These are phyloP conservation scores for Sphaeridia pumilis DNA, from an alignment of 2,888 invertebrate species.

Conservation along the genomic window DNA sequence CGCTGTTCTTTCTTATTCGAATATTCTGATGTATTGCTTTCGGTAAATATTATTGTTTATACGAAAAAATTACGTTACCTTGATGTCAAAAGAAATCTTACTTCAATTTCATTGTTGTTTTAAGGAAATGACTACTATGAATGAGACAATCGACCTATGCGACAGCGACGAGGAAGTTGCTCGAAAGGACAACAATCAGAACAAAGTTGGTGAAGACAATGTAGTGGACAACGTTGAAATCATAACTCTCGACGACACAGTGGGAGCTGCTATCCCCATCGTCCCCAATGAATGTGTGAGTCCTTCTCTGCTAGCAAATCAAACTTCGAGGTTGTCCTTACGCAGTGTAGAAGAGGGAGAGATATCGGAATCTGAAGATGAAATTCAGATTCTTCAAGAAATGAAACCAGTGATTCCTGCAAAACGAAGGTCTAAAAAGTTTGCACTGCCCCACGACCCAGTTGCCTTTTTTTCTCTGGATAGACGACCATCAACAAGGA, in stretches of 20 bases:
- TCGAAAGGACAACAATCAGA: background rate
- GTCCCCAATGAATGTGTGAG: background rate
- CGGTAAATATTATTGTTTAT: too few relatives aligned
- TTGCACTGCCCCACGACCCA: background rate
- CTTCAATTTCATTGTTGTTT: too few relatives aligned
- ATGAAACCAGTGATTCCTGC: background rate
- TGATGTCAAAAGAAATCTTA: too few relatives aligned
- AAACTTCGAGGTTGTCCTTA: too few relatives aligned
- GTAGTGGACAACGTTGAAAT: background rate
- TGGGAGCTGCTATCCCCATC: background rate
- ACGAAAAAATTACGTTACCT: too few relatives aligned
- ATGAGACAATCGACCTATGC: constrained; percentile 8
- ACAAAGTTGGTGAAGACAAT: background rate
- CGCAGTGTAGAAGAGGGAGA: constrained; percentile 1
- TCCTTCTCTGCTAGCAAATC: background rate
- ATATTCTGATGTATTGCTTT: too few relatives aligned
- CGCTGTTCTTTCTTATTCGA: too few relatives aligned
- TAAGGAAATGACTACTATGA: too few relatives aligned
- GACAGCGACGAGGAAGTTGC: constrained; percentile 3
- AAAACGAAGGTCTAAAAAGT: background rate
- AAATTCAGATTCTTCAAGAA: constrained; percentile 8
- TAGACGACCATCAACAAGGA: background rate
- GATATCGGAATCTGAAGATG: background rate
- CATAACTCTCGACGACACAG: constrained; percentile 6
- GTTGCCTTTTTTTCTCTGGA: background rate